Evolutionary conservation across 1,140 invertebrate species (phyloP).

Genomic region (Calephelis virginiensis): DNA sequence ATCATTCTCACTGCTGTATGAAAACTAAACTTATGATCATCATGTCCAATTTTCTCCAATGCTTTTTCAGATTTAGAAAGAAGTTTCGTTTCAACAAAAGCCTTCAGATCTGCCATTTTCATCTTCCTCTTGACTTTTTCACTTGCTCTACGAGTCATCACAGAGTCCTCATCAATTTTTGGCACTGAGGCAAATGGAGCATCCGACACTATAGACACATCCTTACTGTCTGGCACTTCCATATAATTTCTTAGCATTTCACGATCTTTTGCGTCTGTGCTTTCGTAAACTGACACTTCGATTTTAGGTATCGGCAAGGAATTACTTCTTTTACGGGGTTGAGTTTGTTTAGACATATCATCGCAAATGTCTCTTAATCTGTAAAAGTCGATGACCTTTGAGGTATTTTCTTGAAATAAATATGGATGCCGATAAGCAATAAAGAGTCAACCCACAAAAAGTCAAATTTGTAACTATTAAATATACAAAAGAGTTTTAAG

Average conservation of each 20-base stretch:
- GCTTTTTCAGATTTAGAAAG: constrained; percentile 94
- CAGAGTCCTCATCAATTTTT: constrained; percentile 76
- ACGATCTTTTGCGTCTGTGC: constrained; percentile 83
- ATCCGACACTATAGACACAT: constrained; percentile 78
- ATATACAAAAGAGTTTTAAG: too few species aligned
- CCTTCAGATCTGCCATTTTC: constrained; percentile 93
- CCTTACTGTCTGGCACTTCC: constrained; percentile 84
- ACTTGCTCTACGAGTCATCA: constrained; percentile 83
- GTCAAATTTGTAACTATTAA: too few species aligned
- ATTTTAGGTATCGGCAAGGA: constrained; percentile 96
- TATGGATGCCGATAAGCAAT: too few species aligned
- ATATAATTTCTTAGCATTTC: constrained; percentile 87
- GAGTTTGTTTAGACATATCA: constrained; percentile 85
- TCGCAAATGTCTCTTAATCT: constrained; percentile 91
- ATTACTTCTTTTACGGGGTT: constrained; percentile 90
- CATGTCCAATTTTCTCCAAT: constrained; percentile 92
- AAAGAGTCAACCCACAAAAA: too few species aligned
- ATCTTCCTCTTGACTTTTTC: constrained; percentile 91
- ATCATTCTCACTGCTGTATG: constrained; percentile 75
- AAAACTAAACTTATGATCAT: constrained; percentile 78
- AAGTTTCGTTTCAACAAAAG: constrained; percentile 94
- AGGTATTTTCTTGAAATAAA: neutral
- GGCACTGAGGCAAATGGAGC: constrained; percentile 67
- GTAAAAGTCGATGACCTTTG: constrained; percentile 24
- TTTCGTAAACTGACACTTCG: constrained; percentile 91